Evolutionary conservation across 2,113 vertebrate species (phyloP), one percentile per base, ranked within the genome.

Genomic region (Mugil cephalus): DNA sequence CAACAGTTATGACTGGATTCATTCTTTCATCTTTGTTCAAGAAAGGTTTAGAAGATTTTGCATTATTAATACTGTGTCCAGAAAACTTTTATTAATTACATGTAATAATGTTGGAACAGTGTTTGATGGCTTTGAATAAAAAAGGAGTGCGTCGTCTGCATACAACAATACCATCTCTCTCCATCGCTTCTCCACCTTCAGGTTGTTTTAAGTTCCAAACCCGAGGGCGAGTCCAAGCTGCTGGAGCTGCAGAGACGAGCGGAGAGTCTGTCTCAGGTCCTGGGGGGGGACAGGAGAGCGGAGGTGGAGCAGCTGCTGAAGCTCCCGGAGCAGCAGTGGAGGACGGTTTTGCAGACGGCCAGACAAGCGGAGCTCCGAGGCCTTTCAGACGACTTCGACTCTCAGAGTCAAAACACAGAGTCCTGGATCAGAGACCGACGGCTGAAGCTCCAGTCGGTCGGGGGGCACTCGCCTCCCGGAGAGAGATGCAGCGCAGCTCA

Each of bases 321-420:
- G 12, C 74, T 78, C 39, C 7, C 82, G 0, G 85, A 88, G 53
- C 89, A 90, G 56, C 87, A 90, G 74, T 94, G 93, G 93, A 81
- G 11, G 12, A 19, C 50, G 1, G 50, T 87, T 13, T 42, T 90
- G 34, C 82, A 90, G 54, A 48, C 61, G 0, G 89, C 74, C 7
- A 6, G 61, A 1, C 77, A 88, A 69, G 77, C 75, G 0, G 84
- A 86, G 64, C 65, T 87, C 14, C 76, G 61, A 6, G 74, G 53
- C 15, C 89, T 86, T 0, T 67, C 36, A 0, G 82, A 90, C 4
- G 80, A 87, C 72, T 92, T 93, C 4, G 63, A 91, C 2, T 1
- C 53, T 18, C 91, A 90, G 75, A 86, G 63, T 38, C 69, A 77
- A 47, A 52, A 12, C 68, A 75, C 73, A 1, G 84, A 74, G 58